Base-by-base conservation (phyloP, 2,888 invertebrate species). In the Melanchra persicariae region DNA sequence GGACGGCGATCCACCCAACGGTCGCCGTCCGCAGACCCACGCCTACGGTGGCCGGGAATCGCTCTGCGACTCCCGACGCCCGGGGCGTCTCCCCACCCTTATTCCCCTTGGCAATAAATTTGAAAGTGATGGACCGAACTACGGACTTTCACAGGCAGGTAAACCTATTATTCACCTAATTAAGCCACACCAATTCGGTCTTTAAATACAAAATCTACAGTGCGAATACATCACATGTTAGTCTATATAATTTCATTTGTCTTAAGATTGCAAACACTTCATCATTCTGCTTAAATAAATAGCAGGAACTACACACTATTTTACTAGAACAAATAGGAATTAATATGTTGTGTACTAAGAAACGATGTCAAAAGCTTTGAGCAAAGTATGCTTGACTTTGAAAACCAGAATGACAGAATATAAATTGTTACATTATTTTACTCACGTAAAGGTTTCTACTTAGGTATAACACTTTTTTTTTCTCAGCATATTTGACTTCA, bases 191-290 rank as follows among this genome's bases (percentile, higher is more conserved):
- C 40, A 55, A 45, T 67, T 67, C 34, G 15, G 19, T 69, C 9
- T 40, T 37, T 17, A 45, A 0, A 7, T 40, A 22, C 19, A 30
- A 51, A 22, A 74, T 37, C 30, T 1, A 43, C 57, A 47, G 9
- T 47, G 22, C 24, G 57, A 60, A 81, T 17, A 65, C 22, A 37
- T 49, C 7, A 9, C 19, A 54, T 22, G 26, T 51, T 45, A 40
- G 37, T 49, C 17, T 30, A 45, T 24, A 60, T 34, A 61, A 24
- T 49, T 61, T 22, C 34, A 47, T 57, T 57, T 58, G 26, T 37
- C 19, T 54, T 37, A 17, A 54, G 43, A 54, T 37, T 17, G 58
- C 43, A 81, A 81, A 81, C 54, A 54, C 30, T 79, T 37, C 49
- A 81, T 66, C 43, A 58, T 54, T 10, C 24, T 49, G 15, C 52